Evolutionary conservation across 2,797 vertebrate genomes (phyloP).

Genomic region (Ataeniobius toweri): DNA sequence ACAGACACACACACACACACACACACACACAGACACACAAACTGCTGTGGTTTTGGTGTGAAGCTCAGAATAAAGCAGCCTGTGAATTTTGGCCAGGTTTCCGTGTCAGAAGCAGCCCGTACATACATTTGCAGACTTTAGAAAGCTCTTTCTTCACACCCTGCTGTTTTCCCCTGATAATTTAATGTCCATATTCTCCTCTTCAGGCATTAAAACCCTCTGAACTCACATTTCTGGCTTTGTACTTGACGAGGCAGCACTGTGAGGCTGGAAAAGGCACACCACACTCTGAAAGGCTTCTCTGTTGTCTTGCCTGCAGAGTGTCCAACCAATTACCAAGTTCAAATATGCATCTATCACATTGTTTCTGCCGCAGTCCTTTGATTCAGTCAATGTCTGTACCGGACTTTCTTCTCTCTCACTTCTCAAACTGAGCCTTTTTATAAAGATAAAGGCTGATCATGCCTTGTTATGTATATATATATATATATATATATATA

Average conservation of each 20-base stretch:
- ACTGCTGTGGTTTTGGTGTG: slow-evolving; percentile 69
- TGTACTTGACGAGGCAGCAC: slow-evolving; percentile 72
- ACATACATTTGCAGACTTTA: slow-evolving; percentile 68
- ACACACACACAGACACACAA: slow-evolving; percentile 42
- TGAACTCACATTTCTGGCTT: slow-evolving; percentile 78
- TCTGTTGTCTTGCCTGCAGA: slow-evolving; percentile 73
- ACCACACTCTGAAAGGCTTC: slow-evolving; percentile 67
- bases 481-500: no score
- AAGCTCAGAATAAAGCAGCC: slow-evolving; percentile 75
- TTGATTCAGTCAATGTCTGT: slow-evolving; percentile 68
- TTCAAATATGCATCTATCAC: slow-evolving; percentile 75
- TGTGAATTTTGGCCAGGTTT: slow-evolving; percentile 80
- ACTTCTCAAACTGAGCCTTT: slow-evolving; percentile 50
- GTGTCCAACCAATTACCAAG: slow-evolving; percentile 76
- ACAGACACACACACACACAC: slow-evolving; percentile 22
- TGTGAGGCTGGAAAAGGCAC: slow-evolving; percentile 75
- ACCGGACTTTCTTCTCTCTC: slow-evolving; percentile 24
- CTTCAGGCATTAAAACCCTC: slow-evolving; percentile 80
- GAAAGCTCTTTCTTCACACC: slow-evolving; percentile 77
- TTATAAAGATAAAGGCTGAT: slow-evolving; percentile 59
- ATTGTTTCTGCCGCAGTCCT: slow-evolving; percentile 59
- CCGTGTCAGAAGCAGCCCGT: slow-evolving; percentile 77
- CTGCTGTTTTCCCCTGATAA: slow-evolving; percentile 83
- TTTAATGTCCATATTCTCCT: slow-evolving; percentile 80
- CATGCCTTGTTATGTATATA: slow-evolving; percentile 19